Evolutionary conservation across 1,140 invertebrate species (phyloP).

Genomic region (Euglossa dilemma): DNA sequence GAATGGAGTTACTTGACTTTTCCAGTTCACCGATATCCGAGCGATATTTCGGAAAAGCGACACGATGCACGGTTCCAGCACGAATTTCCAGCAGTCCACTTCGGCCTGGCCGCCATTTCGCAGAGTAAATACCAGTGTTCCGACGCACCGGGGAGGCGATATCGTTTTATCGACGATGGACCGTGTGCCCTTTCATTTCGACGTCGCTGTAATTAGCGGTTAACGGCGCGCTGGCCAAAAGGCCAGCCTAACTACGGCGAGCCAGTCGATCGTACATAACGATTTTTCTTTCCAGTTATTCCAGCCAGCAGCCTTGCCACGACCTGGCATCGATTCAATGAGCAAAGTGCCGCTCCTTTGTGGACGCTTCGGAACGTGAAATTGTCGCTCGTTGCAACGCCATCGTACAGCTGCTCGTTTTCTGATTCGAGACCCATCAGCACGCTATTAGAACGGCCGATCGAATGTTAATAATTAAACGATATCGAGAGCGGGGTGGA

Average conservation of each 20-base stretch:
- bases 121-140: slow-evolving; percentile 17
- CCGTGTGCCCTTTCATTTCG: slow-evolving; percentile 38
- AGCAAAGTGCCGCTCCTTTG: slow-evolving; percentile 35
- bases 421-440: neutral
- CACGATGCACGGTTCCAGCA: neutral
- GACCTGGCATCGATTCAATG: slow-evolving; percentile 44
- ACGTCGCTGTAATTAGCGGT: slow-evolving; percentile 45
- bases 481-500: too few species aligned
- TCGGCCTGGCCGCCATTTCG: neutral
- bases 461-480: slow-evolving; percentile 6
- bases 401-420: neutral
- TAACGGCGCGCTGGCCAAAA: slow-evolving; percentile 27
- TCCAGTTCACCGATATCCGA: neutral
- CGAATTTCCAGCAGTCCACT: neutral
- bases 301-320: slow-evolving; percentile 30
- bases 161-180: slow-evolving; percentile 27
- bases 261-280: slow-evolving; percentile 46
- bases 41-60: neutral
- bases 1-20: neutral
- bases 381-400: neutral
- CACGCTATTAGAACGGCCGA: neutral
- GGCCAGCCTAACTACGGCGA: slow-evolving; percentile 1
- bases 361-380: slow-evolving; percentile 22
- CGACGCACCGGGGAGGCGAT: neutral
- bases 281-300: slow-evolving; percentile 62